A percentile compares a stretch with the other conserved stretches of the same genome.
These are phyloP conservation scores for Trypoxylus dichotomus DNA, from an alignment of 1,140 invertebrate species.

Conservation along the genomic window DNA sequence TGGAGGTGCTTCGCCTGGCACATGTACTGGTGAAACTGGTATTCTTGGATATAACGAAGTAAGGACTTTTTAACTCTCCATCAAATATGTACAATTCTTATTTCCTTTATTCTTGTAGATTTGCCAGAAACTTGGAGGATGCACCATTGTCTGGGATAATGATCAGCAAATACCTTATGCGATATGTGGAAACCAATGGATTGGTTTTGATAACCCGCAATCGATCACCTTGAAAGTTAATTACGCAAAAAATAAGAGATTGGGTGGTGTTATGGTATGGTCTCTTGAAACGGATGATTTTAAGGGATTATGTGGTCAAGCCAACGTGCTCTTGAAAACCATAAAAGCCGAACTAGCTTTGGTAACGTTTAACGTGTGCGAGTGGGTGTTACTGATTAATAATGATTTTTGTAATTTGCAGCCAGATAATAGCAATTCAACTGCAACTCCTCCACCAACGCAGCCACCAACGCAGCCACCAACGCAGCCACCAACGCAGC, in stretches of 20 bases:
- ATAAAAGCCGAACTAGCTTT: conserved; percentile 29
- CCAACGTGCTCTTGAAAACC: conserved; percentile 63
- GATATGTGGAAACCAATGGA: conserved; percentile 67
- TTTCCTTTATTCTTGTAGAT: background rate
- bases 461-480: too few relatives aligned
- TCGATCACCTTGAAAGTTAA: conserved; percentile 59
- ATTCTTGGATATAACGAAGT: conserved; percentile 78
- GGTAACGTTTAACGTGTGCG: background rate
- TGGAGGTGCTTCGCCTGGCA: conserved; percentile 64
- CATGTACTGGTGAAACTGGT: conserved; percentile 70
- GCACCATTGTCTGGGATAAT: conserved; percentile 58
- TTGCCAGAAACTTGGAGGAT: conserved; percentile 42
- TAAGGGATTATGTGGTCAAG: conserved; percentile 58
- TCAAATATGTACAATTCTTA: background rate
- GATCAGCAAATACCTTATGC: conserved; percentile 67
- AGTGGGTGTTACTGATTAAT: too few relatives aligned
- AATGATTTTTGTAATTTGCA: too few relatives aligned
- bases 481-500: too few relatives aligned
- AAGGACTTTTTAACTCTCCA: too few relatives aligned
- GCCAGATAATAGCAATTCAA: too few relatives aligned
- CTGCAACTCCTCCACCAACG: too few relatives aligned
- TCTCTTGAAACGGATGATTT: conserved; percentile 77
- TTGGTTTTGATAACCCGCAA: conserved; percentile 70
- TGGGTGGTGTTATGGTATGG: conserved; percentile 74
- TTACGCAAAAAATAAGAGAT: conserved; percentile 41